phyloP scores from a whole-genome alignment of 2,888 invertebrate genomes.

The Sinodicranocentrus sp. region DNA sequence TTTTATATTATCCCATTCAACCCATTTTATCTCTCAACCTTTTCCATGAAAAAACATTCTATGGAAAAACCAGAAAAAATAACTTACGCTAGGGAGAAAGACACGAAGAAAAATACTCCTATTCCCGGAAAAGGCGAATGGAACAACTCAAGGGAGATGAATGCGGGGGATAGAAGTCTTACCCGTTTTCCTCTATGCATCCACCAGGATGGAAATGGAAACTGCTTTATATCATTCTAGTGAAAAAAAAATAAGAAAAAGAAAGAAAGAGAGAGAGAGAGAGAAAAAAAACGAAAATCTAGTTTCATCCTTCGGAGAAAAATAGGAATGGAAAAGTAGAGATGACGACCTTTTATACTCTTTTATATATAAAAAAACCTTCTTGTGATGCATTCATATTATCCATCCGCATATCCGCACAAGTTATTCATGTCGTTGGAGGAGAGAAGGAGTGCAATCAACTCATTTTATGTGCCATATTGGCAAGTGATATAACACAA shows the following conservation, averaged over 20 bases:
- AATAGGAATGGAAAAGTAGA: conserved; percentile 32
- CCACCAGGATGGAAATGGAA: conserved; percentile 35
- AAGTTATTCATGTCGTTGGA: conserved; percentile 22
- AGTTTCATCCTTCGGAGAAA: conserved; percentile 52
- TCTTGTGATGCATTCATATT: conserved; percentile 22
- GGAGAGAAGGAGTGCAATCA: conserved; percentile 44
- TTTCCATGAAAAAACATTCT: conserved; percentile 46
- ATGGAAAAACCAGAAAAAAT: conserved; percentile 36
- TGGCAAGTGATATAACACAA: conserved; percentile 60
- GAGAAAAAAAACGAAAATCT: conserved; percentile 53
- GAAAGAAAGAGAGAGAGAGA: conserved; percentile 26
- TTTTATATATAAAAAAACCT: neutral
- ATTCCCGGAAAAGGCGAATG: conserved; percentile 52
- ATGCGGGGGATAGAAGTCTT: conserved; percentile 15
- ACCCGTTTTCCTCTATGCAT: neutral
- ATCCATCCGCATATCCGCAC: neutral
- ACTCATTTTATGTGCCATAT: conserved; percentile 64
- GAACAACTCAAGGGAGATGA: conserved; percentile 45
- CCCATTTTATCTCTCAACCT: conserved; percentile 36
- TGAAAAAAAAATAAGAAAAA: neutral
- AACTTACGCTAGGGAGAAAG: conserved; percentile 20
- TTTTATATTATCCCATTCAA: conserved; percentile 53
- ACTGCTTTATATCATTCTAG: neutral
- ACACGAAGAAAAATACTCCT: conserved; percentile 23
- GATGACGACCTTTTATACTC: conserved; percentile 45